Conservation (phyloP, 2,888 invertebrate genomes). For the Conchocele bisecta region DNA sequence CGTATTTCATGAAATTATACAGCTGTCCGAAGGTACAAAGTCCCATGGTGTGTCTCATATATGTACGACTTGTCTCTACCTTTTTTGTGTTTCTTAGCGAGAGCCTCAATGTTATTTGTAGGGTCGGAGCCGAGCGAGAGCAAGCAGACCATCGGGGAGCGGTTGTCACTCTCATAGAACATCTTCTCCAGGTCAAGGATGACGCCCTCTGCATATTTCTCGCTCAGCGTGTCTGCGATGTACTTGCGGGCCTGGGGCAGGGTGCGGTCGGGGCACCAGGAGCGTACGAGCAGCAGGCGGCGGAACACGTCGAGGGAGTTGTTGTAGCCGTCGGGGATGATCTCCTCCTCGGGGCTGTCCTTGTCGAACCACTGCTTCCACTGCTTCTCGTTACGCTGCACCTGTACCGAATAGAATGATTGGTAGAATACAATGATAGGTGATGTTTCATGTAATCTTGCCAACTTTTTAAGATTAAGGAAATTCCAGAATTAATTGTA, state of each 20-base stretch:
- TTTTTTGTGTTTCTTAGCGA: slow-evolving; percentile 82
- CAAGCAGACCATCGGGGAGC: slow-evolving; percentile 81
- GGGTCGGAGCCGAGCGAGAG: slow-evolving; percentile 83
- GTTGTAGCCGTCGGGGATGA: slow-evolving; percentile 82
- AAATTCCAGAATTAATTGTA: no score
- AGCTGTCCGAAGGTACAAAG: no score
- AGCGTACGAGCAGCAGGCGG: slow-evolving; percentile 81
- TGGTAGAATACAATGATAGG: no score
- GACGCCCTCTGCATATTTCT: slow-evolving; percentile 81
- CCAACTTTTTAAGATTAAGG: no score
- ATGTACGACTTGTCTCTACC: no score
- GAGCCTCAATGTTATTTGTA: slow-evolving; percentile 80
- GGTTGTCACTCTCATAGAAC: slow-evolving; percentile 80
- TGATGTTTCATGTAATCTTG: no score
- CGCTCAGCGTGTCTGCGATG: slow-evolving; percentile 81
- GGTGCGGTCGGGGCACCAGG: slow-evolving; percentile 83
- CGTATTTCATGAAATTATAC: no score
- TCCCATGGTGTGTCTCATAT: no score
- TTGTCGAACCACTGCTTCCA: slow-evolving; percentile 83
- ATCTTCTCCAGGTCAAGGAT: slow-evolving; percentile 82
- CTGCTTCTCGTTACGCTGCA: slow-evolving; percentile 80
- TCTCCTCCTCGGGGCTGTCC: slow-evolving; percentile 82
- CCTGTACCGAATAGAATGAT: no score
- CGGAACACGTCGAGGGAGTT: slow-evolving; percentile 82
- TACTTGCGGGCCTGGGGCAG: slow-evolving; percentile 81